Evolutionary conservation across 2,113 vertebrate species (phyloP).

Genomic region (Phrynosoma platyrhinos): DNA sequence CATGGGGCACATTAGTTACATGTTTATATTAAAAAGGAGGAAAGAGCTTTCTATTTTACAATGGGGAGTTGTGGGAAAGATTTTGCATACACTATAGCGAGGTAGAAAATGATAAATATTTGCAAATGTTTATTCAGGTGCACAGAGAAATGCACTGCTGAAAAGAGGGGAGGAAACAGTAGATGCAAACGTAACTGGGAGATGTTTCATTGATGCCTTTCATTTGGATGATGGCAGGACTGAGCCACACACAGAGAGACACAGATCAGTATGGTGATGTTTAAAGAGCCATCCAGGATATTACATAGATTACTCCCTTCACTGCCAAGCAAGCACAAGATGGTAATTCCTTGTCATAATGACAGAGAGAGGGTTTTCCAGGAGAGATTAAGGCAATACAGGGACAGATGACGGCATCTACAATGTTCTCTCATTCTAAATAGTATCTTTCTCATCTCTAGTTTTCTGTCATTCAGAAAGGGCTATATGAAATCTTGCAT

Average conservation of each 20-base stretch:
- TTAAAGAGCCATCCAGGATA: constrained; percentile 58
- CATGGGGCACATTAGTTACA: constrained; percentile 79
- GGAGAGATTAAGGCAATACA: background rate
- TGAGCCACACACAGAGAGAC: constrained; percentile 57
- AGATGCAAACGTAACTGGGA: constrained; percentile 61
- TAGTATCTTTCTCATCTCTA: background rate
- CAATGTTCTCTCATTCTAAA: background rate
- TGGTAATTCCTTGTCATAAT: constrained; percentile 60
- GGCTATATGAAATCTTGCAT: background rate
- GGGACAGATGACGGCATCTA: background rate
- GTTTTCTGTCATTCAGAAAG: background rate
- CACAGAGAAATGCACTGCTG: constrained; percentile 63
- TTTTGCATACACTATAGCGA: constrained; percentile 66
- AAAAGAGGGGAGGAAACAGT: constrained; percentile 46
- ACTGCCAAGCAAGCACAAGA: constrained; percentile 64
- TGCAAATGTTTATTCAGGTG: constrained; percentile 77
- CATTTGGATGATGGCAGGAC: constrained; percentile 53
- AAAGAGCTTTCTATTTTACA: constrained; percentile 67
- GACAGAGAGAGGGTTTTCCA: constrained; percentile 37
- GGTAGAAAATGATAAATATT: constrained; percentile 73
- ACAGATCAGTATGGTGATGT: constrained; percentile 52
- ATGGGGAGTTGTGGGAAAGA: constrained; percentile 62
- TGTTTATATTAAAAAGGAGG: constrained; percentile 76
- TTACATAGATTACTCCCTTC: constrained; percentile 54
- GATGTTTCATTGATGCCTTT: constrained; percentile 68